Percentiles rank a stretch among this genome's conserved stretches.
These are phyloP conservation scores for Eugnorisma glareosa DNA, from an alignment of 2,888 invertebrate genomes.

Conservation along the genomic window DNA sequence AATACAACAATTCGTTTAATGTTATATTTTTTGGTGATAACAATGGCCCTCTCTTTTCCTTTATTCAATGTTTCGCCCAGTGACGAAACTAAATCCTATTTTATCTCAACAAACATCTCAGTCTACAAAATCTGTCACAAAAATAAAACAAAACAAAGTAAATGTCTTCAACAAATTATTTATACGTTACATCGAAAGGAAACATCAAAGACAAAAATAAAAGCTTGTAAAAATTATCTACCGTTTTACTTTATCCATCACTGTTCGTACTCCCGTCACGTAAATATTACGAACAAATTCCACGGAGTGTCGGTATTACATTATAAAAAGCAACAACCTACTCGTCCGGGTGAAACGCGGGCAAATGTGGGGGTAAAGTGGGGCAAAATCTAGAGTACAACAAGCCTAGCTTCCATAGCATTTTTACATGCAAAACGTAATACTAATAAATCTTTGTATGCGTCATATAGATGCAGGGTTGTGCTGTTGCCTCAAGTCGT, in stretches of 20 bases:
- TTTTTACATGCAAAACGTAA: constrained; percentile 68
- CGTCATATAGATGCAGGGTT: constrained; percentile 67
- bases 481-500: constrained; percentile 65
- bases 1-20: neutral
- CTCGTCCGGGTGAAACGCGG: constrained; percentile 39
- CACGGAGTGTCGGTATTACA: constrained; percentile 58
- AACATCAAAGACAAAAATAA: constrained; percentile 56
- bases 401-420: constrained; percentile 51
- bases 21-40: neutral
- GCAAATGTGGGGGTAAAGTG: constrained; percentile 54
- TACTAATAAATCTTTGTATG: constrained; percentile 71
- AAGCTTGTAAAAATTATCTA: constrained; percentile 58
- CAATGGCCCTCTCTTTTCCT: neutral
- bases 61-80: constrained; percentile 5
- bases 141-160: constrained; percentile 23
- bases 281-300: constrained; percentile 59
- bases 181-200: constrained; percentile 29
- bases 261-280: constrained; percentile 55
- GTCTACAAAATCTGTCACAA: constrained; percentile 6
- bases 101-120: constrained; percentile 17
- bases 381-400: constrained; percentile 58
- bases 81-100: neutral
- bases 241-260: constrained; percentile 57
- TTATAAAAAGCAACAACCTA: constrained; percentile 61
- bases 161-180: constrained; percentile 49